Conservation (phyloP, 2,797 vertebrate species). For the Triplophysa yarkandensis region DNA sequence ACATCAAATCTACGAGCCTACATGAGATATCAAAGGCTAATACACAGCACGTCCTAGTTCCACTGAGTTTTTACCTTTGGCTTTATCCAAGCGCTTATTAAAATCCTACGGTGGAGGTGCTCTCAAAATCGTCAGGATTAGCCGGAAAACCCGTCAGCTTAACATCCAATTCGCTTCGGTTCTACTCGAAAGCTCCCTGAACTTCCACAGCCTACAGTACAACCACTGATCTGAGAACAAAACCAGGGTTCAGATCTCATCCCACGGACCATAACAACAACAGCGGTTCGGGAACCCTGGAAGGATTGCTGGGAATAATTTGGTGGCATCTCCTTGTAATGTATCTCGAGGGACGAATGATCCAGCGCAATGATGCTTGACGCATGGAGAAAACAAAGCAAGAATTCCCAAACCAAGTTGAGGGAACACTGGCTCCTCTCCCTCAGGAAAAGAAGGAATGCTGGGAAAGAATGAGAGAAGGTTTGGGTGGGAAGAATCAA, state of each 20-base stretch:
- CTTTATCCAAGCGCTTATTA: conserved; percentile 33
- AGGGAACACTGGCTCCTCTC: conserved; percentile 50
- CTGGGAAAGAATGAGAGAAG: conserved; percentile 64
- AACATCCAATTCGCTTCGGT: conserved; percentile 58
- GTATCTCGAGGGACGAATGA: conserved; percentile 15
- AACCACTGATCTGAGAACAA: conserved; percentile 30
- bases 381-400: conserved; percentile 46
- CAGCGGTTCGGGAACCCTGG: conserved; percentile 52
- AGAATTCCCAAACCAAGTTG: conserved; percentile 41
- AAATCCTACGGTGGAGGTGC: conserved; percentile 54
- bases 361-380: conserved; percentile 48
- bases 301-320: conserved; percentile 72
- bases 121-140: conserved; percentile 67
- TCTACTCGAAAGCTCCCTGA: conserved; percentile 32
- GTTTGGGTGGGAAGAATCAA: conserved; percentile 48
- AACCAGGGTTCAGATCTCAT: conserved; percentile 31
- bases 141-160: conserved; percentile 64
- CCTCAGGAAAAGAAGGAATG: conserved; percentile 67
- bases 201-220: not conserved
- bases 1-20: conserved; percentile 5
- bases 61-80: conserved; percentile 54
- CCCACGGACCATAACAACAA: conserved; percentile 44
- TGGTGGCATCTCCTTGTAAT: conserved; percentile 55
- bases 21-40: not conserved
- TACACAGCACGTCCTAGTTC: not conserved